Evolutionary conservation across 2,797 vertebrate genomes (phyloP), one percentile per base, ranked within the genome.

Genomic region (Gobio occitaniae): DNA sequence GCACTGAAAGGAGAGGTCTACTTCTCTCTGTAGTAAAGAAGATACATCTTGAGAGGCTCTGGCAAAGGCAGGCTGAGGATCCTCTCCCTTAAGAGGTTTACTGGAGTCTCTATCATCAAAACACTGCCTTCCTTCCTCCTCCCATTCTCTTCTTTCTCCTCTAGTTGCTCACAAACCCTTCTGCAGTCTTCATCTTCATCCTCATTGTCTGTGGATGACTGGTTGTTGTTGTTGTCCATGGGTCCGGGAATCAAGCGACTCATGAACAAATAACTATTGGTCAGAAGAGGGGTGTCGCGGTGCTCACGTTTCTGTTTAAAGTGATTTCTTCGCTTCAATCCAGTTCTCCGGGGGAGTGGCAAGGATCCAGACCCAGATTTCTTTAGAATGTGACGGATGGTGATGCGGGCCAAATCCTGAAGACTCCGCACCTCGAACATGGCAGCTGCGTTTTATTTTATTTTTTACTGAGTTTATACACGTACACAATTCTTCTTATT

Each of bases 21-120:
- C 88, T 97, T 97, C 84, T 97, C 96, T 88, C 97, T 94, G 91
- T 97, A 96, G 92, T 97, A 97, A 65, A 97, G 95, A 91, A 97
- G 92, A 90, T 96, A 97, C 91, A 94, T 95, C 87, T 97, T 97
- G 89, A 97, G 94, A 17, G 96, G 96, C 19, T 96, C 96, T 0
- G 97, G 97, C 78, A 97, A 90, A 29, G 96, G 96, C 81, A 97
- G 92, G 66, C 93, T 90, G 71, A 97, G 92, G 78, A 97, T 96
- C 83, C 93, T 96, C 89, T 97, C 96, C 19, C 96, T 93, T 63
- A 97, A 54, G 84, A 94, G 91, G 93, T 97, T 97, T 50, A 96
- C 90, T 0, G 95, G 94, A 76, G 95, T 94, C 0, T 96, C 95
- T 6, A 93, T 91, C 84, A 95, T 94, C n/a, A 93, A 87, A 85